Conservation (phyloP, 2,113 vertebrate species). For the Campylorhamphus procurvoides region DNA sequence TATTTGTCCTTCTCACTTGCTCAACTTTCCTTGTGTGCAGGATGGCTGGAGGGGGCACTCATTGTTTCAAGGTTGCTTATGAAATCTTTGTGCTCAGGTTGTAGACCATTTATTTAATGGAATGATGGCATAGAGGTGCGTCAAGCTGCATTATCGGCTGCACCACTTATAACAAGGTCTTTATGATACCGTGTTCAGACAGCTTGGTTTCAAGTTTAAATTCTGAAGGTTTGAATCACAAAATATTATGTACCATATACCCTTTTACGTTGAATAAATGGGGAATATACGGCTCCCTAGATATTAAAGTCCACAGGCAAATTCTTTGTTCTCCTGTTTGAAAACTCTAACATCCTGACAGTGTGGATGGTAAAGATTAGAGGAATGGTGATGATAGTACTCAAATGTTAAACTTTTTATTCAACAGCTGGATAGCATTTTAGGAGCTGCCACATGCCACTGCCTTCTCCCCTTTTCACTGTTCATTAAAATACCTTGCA, state of each 20-base stretch:
- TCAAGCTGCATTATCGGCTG: neutral
- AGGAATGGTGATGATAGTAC: neutral
- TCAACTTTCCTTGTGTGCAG: neutral
- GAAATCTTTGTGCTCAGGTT: neutral
- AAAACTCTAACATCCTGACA: neutral
- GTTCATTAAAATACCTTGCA: slow-evolving; percentile 1
- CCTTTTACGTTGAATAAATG: slow-evolving; percentile 2
- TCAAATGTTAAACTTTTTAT: neutral
- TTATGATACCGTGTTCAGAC: neutral
- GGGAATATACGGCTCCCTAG: neutral
- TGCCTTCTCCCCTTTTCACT: neutral
- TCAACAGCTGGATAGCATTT: neutral
- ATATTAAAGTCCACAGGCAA: neutral
- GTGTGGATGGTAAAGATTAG: neutral
- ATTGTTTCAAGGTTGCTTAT: neutral
- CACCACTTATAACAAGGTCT: neutral
- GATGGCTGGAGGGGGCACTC: neutral
- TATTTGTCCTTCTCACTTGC: neutral
- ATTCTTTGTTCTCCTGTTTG: neutral
- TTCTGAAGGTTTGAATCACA: neutral
- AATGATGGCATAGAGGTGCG: neutral
- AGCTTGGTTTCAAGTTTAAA: slow-evolving; percentile 5
- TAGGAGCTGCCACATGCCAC: neutral
- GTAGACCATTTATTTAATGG: slow-evolving; percentile 19
- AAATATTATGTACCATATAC: neutral